phyloP scores from a whole-genome alignment of 2,113 vertebrate genomes.

The Dolichallabes microphthalmus region DNA sequence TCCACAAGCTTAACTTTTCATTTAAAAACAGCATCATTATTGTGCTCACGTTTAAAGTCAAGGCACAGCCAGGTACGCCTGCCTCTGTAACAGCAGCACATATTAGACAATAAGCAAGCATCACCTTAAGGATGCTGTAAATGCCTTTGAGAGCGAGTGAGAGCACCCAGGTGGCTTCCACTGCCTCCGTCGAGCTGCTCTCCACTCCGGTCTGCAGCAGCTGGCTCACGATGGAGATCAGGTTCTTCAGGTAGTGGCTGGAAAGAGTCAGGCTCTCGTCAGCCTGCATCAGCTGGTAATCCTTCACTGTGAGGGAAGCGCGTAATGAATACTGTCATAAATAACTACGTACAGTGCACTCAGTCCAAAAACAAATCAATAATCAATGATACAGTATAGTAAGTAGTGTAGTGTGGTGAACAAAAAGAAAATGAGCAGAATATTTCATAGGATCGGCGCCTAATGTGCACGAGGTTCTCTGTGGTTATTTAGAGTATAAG shows the following conservation, averaged over 20 bases:
- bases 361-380: background rate
- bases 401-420: background rate
- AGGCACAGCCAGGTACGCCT: background rate
- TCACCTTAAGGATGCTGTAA: constrained; percentile 90
- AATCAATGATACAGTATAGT: too few species aligned
- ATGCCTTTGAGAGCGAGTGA: constrained; percentile 92
- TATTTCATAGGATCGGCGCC: background rate
- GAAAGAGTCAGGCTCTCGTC: constrained; percentile 77
- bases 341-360: background rate
- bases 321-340: background rate
- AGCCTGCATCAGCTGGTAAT: constrained; percentile 88
- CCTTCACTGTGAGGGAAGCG: constrained; percentile 79
- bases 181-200: constrained; percentile 79
- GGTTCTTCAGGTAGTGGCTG: constrained; percentile 83
- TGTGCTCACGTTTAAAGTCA: background rate
- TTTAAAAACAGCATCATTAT: background rate
- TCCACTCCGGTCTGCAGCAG: constrained; percentile 84
- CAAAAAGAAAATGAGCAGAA: background rate
- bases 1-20: background rate
- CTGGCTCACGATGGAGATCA: constrained; percentile 85
- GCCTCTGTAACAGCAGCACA: background rate
- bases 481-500: background rate
- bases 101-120: too few species aligned
- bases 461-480: background rate
- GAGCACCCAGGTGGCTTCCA: constrained; percentile 94